Evolutionary conservation across 2,888 invertebrate species (phyloP), one percentile per base, ranked within the genome.

Genomic region (Thera obeliscata): DNA sequence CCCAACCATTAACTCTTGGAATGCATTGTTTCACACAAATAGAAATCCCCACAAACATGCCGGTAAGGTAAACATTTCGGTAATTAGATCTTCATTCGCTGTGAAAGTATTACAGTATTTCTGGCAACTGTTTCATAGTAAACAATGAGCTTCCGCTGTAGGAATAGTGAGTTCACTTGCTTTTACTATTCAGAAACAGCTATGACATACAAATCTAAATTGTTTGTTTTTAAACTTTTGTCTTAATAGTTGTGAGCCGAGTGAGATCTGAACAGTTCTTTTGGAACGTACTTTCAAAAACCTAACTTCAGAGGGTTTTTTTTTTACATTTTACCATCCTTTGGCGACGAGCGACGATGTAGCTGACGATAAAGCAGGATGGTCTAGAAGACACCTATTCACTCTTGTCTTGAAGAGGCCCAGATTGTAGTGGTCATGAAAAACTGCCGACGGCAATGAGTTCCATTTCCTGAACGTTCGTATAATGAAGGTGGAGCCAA

Each of bases 131-230:
- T 66, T 69, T 56, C 59, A 65, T 59, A 63, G 56, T 66, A 69
- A 69, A 69, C 69, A 69, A 69, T 66, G 56, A 52, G 48, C 56
- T 54, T 69, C 69, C 69, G 65, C 35, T 69, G 58, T 56, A 52
- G 46, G 65, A 59, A 63, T 59, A 59, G 52, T 49, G 49, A 22
- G 52, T 59, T 59, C 52, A 60, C 43, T 62, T 57, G 61, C 54
- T 58, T 59, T 58, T 54, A 57, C 64, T 58, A 48, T 48, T 66
- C 33, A 12, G 35, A 50, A 43, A 61, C 57, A 61, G 49, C 54
- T 57, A 58, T 58, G 60, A 46, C 56, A 67, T 52, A 46, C 52
- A 48, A 65, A 60, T 60, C 55, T 55, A 22, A 36, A 46, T 22
- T 49, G 55, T 41, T 58, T 58, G 9, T 2, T 46, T 22, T 22